Conservation (phyloP, 1,140 invertebrate species). For the Pseudobourletiella spinata region DNA sequence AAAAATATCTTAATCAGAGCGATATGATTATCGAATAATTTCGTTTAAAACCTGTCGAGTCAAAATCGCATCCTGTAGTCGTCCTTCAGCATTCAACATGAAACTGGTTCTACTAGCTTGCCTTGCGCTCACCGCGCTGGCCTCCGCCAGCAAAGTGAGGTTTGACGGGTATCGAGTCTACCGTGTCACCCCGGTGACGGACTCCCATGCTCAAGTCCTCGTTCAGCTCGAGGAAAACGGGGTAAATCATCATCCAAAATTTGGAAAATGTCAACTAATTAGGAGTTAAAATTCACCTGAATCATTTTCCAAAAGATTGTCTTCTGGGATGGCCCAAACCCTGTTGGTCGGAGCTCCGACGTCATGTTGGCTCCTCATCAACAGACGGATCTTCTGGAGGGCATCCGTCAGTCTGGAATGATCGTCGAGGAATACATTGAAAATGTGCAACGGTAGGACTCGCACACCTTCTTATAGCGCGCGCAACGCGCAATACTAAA, state of each 20-base stretch:
- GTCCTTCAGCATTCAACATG: too few species aligned
- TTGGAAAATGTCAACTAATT: not conserved
- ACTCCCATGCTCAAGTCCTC: not conserved
- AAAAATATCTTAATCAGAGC: too few species aligned
- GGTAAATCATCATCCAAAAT: not conserved
- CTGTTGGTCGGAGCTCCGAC: conserved; percentile 13
- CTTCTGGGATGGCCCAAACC: conserved; percentile 22
- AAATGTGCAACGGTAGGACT: conserved; percentile 24
- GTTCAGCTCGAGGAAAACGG: not conserved
- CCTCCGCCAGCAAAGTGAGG: not conserved
- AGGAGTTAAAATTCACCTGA: not conserved
- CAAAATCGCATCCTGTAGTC: too few species aligned
- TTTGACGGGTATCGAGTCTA: not conserved
- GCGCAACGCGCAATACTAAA: too few species aligned
- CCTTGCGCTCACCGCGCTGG: not conserved
- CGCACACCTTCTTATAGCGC: too few species aligned
- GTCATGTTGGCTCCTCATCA: conserved; percentile 27
- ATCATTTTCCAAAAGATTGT: conserved; percentile 6
- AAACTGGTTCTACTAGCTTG: too few species aligned
- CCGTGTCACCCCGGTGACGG: not conserved
- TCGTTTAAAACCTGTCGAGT: too few species aligned
- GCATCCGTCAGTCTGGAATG: not conserved
- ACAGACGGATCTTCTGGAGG: not conserved
- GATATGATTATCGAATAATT: too few species aligned
- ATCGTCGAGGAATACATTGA: conserved; percentile 16